Evolutionary conservation across 2,113 vertebrate species (phyloP).

Genomic region (Aplodontia rufa): DNA sequence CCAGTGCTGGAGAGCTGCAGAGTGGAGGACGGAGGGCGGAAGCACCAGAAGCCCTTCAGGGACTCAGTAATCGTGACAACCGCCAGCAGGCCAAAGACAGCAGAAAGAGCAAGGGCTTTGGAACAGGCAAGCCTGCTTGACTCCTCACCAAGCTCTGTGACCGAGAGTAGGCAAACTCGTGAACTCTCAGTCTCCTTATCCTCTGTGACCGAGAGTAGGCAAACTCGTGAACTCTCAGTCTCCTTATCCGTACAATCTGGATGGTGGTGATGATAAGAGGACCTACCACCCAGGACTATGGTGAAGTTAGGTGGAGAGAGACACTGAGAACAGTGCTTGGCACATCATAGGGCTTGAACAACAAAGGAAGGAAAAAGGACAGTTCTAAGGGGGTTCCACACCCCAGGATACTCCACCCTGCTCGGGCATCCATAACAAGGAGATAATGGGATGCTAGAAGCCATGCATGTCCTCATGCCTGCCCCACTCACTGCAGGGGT

Average conservation of each 20-base stretch:
- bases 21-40: background rate
- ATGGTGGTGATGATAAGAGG: background rate
- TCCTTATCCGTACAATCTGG: background rate
- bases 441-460: background rate
- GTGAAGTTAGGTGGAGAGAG: background rate
- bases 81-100: background rate
- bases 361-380: background rate
- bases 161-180: background rate
- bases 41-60: background rate
- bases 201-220: background rate
- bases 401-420: background rate
- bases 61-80: background rate
- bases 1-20: background rate
- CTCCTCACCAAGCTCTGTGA: background rate
- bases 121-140: background rate
- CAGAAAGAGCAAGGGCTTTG: background rate
- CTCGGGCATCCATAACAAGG: background rate
- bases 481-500: background rate
- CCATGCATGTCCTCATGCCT: background rate
- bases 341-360: background rate
- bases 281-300: background rate
- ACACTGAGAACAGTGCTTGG: background rate
- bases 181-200: background rate
- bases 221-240: background rate
- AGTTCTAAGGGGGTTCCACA: background rate